Base-by-base conservation (phyloP, 2,113 vertebrate species). In the Mustelus asterias region DNA sequence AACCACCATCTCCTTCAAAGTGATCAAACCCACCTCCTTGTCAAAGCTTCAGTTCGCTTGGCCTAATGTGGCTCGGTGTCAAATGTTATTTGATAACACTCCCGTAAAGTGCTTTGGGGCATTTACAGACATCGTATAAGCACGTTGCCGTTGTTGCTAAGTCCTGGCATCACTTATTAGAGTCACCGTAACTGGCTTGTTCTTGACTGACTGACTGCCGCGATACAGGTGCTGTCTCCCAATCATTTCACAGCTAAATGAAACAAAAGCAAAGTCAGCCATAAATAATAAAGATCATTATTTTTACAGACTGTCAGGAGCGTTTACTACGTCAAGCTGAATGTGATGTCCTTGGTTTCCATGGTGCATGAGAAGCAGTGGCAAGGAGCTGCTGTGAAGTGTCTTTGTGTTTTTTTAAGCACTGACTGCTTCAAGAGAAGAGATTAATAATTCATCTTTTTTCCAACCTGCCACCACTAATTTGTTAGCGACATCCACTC, bases 221-320 rank as follows among this genome's bases (percentile, higher is more conserved):
- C 16, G 88, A 93, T n/a, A n/a, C 60, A 65, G 63, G 18, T 37
- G 60, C 14, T 37, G 60, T n/a, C 60, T 93, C 60, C 4, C 60
- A 93, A 63, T 67, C 80, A 83, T 83, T 93, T 93, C 4, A n/a
- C 60, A 67, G 80, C 6, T 83, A 41, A 83, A 83, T 83, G 63
- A 93, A 37, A 93, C 94, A 95, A 72, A 76, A 72, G 94, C 94
- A 95, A 72, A 11, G 69, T 76, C 69, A 72, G 48, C 26, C 24
- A 72, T 95, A 95, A 95, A 95, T 95, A 95, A 72, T 48, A 72
- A 72, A 95, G 29, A 72, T 37, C 33, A 93, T 93, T 93, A 93
- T 70, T 70, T 95, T 48, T 95, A 14, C 41, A 48, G 41, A 70
- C 24, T 95, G 94, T 72, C 94, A 95, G 26, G 26, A 33, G 63